A percentile compares a stretch with the other conserved stretches of the same genome.
Conservation (phyloP, 2,888 invertebrate genomes). For the Pandemis heparana region DNA sequence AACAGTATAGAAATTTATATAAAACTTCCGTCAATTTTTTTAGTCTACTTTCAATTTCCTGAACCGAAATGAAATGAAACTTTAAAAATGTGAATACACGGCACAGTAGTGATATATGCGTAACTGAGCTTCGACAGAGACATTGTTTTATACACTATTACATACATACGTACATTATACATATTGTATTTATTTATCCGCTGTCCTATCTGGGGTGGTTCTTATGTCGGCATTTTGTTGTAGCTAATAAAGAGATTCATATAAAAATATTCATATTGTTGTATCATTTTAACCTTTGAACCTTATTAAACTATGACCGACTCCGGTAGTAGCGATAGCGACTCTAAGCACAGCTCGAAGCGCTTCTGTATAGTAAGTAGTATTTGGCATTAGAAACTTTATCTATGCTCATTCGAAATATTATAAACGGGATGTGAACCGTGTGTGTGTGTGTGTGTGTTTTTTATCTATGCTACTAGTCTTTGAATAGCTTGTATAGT, state of each 20-base stretch:
- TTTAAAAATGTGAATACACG: slow-evolving; percentile 75
- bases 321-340: too few relatives aligned
- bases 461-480: too few relatives aligned
- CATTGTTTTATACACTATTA: slow-evolving; percentile 82
- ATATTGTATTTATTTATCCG: slow-evolving; percentile 68
- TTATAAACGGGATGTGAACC: too few relatives aligned
- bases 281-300: slow-evolving; percentile 41
- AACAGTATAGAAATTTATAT: neutral
- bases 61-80: slow-evolving; percentile 70
- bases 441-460: too few relatives aligned
- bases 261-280: slow-evolving; percentile 54
- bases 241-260: slow-evolving; percentile 82
- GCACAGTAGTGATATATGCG: slow-evolving; percentile 84
- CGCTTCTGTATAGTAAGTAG: too few relatives aligned
- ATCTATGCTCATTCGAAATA: too few relatives aligned
- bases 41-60: slow-evolving; percentile 50
- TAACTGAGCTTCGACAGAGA: slow-evolving; percentile 81
- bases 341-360: too few relatives aligned
- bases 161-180: slow-evolving; percentile 54
- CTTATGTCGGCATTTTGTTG: slow-evolving; percentile 73
- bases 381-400: too few relatives aligned
- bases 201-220: slow-evolving; percentile 56
- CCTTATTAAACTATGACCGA: neutral
- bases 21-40: neutral
- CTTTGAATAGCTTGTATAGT: too few relatives aligned